Evolutionary conservation across 2,888 invertebrate genomes (phyloP).

Genomic region (Dusona sp.): DNA sequence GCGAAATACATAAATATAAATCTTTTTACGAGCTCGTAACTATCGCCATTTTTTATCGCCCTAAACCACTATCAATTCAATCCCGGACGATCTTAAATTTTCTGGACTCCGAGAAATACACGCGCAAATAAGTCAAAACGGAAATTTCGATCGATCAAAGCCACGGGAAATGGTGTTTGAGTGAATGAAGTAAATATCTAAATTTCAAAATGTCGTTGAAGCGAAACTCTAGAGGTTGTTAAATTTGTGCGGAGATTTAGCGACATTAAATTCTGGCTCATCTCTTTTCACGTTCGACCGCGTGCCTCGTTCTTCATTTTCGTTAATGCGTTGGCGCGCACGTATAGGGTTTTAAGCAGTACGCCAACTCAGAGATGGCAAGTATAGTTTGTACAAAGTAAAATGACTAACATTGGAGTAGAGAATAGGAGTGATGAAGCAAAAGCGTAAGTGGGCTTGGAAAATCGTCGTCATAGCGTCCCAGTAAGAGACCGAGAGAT

Average conservation of each 20-base stretch:
- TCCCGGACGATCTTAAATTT: background rate
- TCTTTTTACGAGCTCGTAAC: background rate
- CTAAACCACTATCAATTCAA: background rate
- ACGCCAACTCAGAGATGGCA: conserved; percentile 15
- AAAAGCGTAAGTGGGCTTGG: conserved; percentile 41
- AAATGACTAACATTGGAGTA: conserved; percentile 2
- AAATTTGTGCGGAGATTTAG: conserved; percentile 54
- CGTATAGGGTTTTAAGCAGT: conserved; percentile 26
- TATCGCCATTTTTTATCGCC: background rate
- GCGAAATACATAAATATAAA: background rate
- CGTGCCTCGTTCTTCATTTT: conserved; percentile 69
- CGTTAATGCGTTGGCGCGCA: conserved; percentile 66
- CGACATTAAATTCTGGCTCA: conserved; percentile 42
- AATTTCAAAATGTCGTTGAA: conserved; percentile 8
- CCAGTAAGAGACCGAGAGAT: conserved; percentile 26
- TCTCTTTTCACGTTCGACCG: conserved; percentile 55
- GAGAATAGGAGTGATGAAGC: background rate
- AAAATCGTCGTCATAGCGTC: conserved; percentile 45
- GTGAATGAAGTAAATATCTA: background rate
- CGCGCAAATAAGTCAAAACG: background rate
- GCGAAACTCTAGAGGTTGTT: background rate
- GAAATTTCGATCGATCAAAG: conserved; percentile 13
- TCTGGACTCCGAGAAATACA: background rate
- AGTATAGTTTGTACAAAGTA: conserved; percentile 43
- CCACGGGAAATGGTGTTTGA: background rate